Conservation (phyloP, 2,113 vertebrate species). For the Alexandromys fortis region DNA sequence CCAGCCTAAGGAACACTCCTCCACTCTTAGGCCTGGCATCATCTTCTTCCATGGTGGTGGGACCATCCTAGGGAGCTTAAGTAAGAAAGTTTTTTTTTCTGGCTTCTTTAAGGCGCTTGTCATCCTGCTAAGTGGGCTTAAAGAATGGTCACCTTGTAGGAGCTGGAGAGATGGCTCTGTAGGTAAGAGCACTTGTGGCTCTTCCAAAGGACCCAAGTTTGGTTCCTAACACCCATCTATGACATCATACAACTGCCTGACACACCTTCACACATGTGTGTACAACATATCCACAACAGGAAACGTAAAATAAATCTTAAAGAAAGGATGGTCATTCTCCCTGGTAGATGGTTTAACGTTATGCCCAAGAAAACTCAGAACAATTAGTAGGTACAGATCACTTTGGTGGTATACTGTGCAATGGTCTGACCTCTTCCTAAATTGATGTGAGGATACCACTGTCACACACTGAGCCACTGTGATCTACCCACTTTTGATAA, state of each 20-base stretch:
- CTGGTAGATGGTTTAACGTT: accelerated
- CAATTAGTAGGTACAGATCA: background rate
- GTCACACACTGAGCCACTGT: background rate
- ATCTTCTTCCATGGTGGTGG: conserved; percentile 92
- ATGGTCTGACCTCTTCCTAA: background rate
- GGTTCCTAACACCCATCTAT: background rate
- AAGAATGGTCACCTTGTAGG: background rate
- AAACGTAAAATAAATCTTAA: background rate
- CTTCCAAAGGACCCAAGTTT: background rate
- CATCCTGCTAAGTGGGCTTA: too few relatives aligned
- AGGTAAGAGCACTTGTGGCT: background rate
- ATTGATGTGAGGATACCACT: background rate
- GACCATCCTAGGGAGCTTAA: conserved; percentile 87
- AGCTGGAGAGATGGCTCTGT: background rate
- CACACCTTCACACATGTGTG: background rate
- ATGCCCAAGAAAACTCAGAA: background rate
- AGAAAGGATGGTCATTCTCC: background rate
- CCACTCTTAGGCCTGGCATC: conserved; percentile 84
- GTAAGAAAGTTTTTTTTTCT: conserved; percentile 85
- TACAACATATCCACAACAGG: background rate
- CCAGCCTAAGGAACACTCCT: conserved; percentile 82
- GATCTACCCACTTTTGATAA: background rate
- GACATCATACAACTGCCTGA: background rate
- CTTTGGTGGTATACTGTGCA: background rate
- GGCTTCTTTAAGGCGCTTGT: background rate